Percentiles rank a stretch among this genome's conserved stretches.
phyloP scores from a whole-genome alignment of 35 echinoderm and acorn worm species.

The Holothuria glaberrima region DNA sequence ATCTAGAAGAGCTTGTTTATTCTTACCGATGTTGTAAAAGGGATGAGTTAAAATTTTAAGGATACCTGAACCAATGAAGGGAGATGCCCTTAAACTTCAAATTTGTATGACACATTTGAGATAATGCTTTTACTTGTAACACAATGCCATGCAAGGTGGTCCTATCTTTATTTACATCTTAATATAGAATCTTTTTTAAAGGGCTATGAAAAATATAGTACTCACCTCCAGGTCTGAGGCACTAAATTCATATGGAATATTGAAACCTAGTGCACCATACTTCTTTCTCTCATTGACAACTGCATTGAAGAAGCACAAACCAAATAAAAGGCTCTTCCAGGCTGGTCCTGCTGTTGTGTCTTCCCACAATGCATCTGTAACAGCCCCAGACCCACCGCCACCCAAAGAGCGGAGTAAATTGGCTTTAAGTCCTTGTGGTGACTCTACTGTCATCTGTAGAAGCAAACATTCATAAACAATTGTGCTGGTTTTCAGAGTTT shows the following conservation, averaged over 20 bases:
- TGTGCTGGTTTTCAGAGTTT: too few species aligned
- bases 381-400: conserved; percentile 65
- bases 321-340: conserved; percentile 96
- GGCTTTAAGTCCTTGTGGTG: conserved; percentile 94
- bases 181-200: too few species aligned
- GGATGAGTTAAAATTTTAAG: background rate
- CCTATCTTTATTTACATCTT: too few species aligned
- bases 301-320: conserved; percentile 97
- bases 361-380: conserved; percentile 92
- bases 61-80: too few species aligned
- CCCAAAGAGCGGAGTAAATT: conserved; percentile 85
- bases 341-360: conserved; percentile 65
- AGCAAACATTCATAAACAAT: conserved; percentile 4
- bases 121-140: too few species aligned
- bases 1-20: too few species aligned
- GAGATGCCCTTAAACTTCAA: too few species aligned
- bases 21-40: background rate
- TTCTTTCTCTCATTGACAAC: conserved; percentile 97
- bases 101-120: too few species aligned
- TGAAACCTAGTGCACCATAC: conserved; percentile 94
- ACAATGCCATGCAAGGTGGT: too few species aligned
- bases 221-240: conserved; percentile 93
- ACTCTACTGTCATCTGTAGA: conserved; percentile 91
- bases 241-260: conserved; percentile 95
- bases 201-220: too few species aligned